Base-by-base conservation (phyloP, 2,888 invertebrate species). In the Acleris cristana region DNA sequence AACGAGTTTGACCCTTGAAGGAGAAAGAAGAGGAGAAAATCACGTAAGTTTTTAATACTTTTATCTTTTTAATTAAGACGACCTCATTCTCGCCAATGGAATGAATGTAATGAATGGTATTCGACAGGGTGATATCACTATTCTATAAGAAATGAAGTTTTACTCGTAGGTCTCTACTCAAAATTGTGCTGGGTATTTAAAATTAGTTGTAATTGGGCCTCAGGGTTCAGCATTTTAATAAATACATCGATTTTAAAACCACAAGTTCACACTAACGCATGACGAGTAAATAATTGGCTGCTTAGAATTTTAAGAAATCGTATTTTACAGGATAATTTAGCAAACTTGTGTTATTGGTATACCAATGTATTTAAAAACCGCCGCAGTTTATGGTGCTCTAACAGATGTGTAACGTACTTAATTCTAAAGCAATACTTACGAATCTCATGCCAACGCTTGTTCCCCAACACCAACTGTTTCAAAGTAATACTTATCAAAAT, bases 401-500 rank as follows among this genome's bases (percentile, higher is more conserved):
- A 63, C 75, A 71, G 70, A 69, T 72, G 74, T 76, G 77, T 77
- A 74, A 73, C 65, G 65, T 76, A 73, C 74, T 76, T 81, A 81
- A 76, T 51, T 74, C 83, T 85, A 84, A 84, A 86, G 84, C 80
- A 78, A 84, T 88, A 89, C 89, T 89, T 88, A 89, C 88, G 81
- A 77, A 75, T 78, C 75, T 83, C 85, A 84, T 84, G 82, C 83
- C 85, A 81, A 81, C 78, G 71, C 83, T 89, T 90, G 89, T 86
- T 90, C 91, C 90, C 86, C 86, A 82, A 84, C 87, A 92, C 92
- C 92, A 91, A 90, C 91, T 90, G 89, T 88, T 79, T 81, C 68
- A 80, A 79, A 77, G 75, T 78, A 79, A 72, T 76, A 65, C 79
- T 80, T 81, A 80, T 81, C 79, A 80, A 80, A 80, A 82, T 84